Conservation (phyloP, 1,140 invertebrate species). For the Ips nitidus region DNA sequence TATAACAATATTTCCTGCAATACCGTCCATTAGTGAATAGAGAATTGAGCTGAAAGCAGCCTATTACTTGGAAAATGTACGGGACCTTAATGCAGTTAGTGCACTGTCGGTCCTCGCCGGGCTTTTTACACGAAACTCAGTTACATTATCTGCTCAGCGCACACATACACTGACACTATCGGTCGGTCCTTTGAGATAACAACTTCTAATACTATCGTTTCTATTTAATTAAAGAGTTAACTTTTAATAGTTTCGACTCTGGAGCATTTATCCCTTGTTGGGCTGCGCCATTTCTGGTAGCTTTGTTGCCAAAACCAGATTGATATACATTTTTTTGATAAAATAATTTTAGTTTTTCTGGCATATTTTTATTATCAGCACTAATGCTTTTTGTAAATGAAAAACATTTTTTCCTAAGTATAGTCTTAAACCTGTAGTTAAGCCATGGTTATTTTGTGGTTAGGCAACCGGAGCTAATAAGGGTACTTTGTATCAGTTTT, state of each 20-base stretch:
- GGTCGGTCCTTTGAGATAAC: constrained; percentile 36
- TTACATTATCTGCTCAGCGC: constrained; percentile 43
- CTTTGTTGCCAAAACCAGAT: not conserved
- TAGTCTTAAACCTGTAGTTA: too few relatives aligned
- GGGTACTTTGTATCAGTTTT: too few relatives aligned
- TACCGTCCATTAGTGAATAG: constrained; percentile 50
- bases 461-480: too few relatives aligned
- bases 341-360: too few relatives aligned
- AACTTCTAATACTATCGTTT: constrained; percentile 37
- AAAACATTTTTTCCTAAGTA: too few relatives aligned
- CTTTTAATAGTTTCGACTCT: constrained; percentile 33
- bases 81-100: constrained; percentile 50
- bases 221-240: constrained; percentile 37
- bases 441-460: too few relatives aligned
- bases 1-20: constrained; percentile 43
- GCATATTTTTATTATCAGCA: too few relatives aligned
- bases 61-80: constrained; percentile 51
- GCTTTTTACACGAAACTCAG: constrained; percentile 46
- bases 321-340: too few relatives aligned
- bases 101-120: constrained; percentile 42
- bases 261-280: constrained; percentile 21
- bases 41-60: constrained; percentile 45
- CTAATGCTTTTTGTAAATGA: too few relatives aligned
- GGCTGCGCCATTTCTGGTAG: constrained; percentile 33
- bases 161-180: constrained; percentile 37